Evolutionary conservation across 2,113 vertebrate species (phyloP).

Genomic region (Pollachius pollachius): DNA sequence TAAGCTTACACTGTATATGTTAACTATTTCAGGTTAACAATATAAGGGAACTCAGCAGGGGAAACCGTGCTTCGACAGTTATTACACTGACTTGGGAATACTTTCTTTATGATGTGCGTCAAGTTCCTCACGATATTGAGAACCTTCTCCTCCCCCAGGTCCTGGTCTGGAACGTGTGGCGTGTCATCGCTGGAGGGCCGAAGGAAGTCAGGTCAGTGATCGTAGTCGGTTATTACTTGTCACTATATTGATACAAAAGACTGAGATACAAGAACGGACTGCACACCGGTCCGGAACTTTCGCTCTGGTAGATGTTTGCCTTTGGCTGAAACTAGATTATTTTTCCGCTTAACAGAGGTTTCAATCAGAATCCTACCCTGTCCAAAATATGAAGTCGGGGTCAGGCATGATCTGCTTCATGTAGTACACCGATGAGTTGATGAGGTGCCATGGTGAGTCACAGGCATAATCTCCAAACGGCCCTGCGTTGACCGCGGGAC

Average conservation of each 20-base stretch:
- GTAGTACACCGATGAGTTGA: constrained; percentile 77
- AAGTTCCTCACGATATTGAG: constrained; percentile 81
- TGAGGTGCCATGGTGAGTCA: constrained; percentile 85
- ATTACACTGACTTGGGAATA: constrained; percentile 83
- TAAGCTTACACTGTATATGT: not conserved
- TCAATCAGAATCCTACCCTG: constrained; percentile 74
- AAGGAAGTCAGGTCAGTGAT: no score
- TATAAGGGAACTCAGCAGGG: not conserved
- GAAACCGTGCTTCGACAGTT: not conserved
- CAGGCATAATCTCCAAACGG: constrained; percentile 85
- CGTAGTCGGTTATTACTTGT: not conserved
- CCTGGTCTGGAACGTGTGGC: constrained; percentile 84
- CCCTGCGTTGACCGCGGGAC: constrained; percentile 70
- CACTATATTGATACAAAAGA: not conserved
- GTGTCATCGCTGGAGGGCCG: constrained; percentile 84
- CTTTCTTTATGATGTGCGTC: constrained; percentile 76
- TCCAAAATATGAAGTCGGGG: constrained; percentile 95
- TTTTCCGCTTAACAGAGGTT: not conserved
- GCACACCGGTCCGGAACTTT: no score
- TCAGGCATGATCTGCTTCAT: constrained; percentile 78
- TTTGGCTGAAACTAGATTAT: no score
- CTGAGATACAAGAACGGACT: not conserved
- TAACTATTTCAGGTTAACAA: not conserved
- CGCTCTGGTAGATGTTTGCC: no score
- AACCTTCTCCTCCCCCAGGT: constrained; percentile 80